Conservation (phyloP, 2,797 vertebrate genomes). For the Neosilurus mollespiculum region DNA sequence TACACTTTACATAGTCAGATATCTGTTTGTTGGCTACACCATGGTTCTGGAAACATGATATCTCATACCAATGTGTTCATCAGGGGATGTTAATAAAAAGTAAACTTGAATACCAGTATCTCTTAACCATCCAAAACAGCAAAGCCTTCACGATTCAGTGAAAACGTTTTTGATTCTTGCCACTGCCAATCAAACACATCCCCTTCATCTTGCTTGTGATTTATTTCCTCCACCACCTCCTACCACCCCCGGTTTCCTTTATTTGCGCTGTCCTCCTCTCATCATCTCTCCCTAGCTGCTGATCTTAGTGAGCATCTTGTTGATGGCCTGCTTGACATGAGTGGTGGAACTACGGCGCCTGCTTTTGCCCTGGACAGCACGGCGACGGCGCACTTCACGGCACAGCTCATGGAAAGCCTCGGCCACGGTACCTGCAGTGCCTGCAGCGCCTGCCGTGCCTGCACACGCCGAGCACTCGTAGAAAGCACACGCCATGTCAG, state of each 20-base stretch:
- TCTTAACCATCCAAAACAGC: not conserved
- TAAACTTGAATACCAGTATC: not conserved
- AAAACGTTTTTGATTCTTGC: constrained; percentile 13
- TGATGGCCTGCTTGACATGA: constrained; percentile 97
- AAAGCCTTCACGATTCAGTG: not conserved
- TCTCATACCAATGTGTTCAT: not conserved
- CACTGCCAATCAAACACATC: not conserved
- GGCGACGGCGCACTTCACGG: constrained; percentile 88
- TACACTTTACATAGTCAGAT: not conserved
- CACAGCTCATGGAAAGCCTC: constrained; percentile 95
- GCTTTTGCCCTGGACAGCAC: constrained; percentile 91
- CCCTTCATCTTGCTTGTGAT: not conserved
- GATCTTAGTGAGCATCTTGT: constrained; percentile 99
- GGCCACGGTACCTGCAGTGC: constrained; percentile 76
- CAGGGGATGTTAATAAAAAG: not conserved
- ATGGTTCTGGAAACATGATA: not conserved
- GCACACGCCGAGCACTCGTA: constrained; percentile 96
- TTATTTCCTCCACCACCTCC: constrained; percentile 8
- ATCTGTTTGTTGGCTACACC: too few relatives aligned
- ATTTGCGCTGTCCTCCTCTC: not conserved
- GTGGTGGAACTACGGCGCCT: constrained; percentile 94
- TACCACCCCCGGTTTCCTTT: not conserved
- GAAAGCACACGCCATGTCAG: constrained; percentile 92
- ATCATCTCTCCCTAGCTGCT: constrained; percentile 80
- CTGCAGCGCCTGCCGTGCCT: constrained; percentile 70